Base-by-base conservation (phyloP, 2,888 invertebrate species). In the Caenorhabditis sp. region DNA sequence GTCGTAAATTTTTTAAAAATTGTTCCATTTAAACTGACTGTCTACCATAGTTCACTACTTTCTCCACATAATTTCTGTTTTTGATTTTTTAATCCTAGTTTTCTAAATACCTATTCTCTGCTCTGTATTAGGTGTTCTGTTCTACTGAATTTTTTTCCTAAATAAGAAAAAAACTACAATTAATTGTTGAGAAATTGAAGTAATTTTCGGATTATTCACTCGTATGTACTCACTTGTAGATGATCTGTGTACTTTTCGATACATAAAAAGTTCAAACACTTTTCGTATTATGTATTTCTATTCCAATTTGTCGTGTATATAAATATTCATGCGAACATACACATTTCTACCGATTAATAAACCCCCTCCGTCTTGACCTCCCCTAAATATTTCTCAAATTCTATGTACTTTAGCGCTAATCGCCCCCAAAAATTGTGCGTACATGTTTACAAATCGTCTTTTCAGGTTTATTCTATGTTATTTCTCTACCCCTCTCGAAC, bases 331-430 rank as follows among this genome's bases (percentile, higher is more conserved):
- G 12, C 43, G 17, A 17, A 17, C 43, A 43, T 43, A 17, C 5
- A 36, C 43, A 43, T 43, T 10, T 17, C 43, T 12, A 43, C 43
- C 31, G 31, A 31, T 31, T 43, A 43, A 43, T 43, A 43, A 43
- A 17, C 43, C 17, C 14, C 17, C 43, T 17, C 43, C 43, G 17
- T 43, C 43, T 43, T 43, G 43, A 43, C 43, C 43, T 43, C 43
- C 43, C 36, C 43, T 43, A 14, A 43, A 43, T 43, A 43, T 43
- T 31, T 43, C 43, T 17, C 12, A 43, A 10, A 43, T 12, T 43
- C 59, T 66, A 66, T 70, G 70, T 66, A 70, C 70, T 70, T 63
- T 70, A 31, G 56, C 62, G 70, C 27, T 70, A 70, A 70, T 70
- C 65, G 62, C 17, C 17, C 43, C 5, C 36, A 12, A 43, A 43